Base-by-base conservation (phyloP, 2,888 invertebrate species). In the Cylloceria caligata region DNA sequence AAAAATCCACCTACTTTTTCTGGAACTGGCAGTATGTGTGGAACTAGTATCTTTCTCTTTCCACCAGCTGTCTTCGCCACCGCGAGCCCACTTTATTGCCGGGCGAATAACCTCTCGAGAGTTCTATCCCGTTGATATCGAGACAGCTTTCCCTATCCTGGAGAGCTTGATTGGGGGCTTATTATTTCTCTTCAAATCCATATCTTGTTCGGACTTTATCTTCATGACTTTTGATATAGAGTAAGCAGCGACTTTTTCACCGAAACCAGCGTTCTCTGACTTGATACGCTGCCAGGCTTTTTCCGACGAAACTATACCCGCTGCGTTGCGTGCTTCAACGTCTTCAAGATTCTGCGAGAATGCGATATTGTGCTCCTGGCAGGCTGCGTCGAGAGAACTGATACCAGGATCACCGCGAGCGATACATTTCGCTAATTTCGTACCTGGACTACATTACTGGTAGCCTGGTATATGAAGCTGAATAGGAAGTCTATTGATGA, bases 351-450 rank as follows among this genome's bases (percentile, higher is more conserved):
- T 80, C 19, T 81, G 49, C 13, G 79, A 77, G 52, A 91, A 91
- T 2, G 88, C 88, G 52, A 90, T 90, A 84, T 91, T 91, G 84
- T 90, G 91, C 16, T 88, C 76, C 79, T 89, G 89, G 76, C 90
- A 90, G 16, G 89, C 89, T 19, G 67, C 75, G 84, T 92, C 91
- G 34, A 91, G 80, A 3, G 76, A 74, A 86, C 92, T 71, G 6
- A 71, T 30, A 42, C 55, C 74, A 5, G 65, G 42, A 42, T 45
- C 91, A 16, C 90, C 90, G 39, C 91, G 80, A 39, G 83, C 84
- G 60, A 91, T 74, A 19, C 90, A 75, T 74, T 88, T 79, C 39
- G 83, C 42, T 67, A 91, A 67, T 75, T 88, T 88, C 13, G 88
- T 88, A 7, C 77, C 71, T 1, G 71, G 71, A 1, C 64, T 64